A percentile compares a stretch with the other conserved stretches of the same genome.
phyloP scores from a whole-genome alignment of 2,113 vertebrate genomes.

The Acinonyx jubatus region DNA sequence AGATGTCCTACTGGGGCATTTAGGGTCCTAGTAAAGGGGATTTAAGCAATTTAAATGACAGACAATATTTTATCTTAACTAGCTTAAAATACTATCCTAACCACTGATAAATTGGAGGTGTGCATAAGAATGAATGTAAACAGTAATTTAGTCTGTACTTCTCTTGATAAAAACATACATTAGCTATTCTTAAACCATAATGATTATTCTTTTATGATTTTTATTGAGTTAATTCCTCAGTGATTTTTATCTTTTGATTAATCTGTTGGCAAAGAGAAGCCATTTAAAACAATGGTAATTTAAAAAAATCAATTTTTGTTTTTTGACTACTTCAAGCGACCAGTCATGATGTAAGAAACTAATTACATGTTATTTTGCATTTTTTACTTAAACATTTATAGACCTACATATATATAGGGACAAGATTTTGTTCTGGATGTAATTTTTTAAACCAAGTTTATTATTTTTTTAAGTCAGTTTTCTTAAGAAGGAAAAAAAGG shows the following conservation, averaged over 20 bases:
- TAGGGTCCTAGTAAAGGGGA: conserved; percentile 39
- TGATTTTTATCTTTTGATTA: conserved; percentile 27
- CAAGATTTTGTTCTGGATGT: not conserved
- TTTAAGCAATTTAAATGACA: conserved; percentile 52
- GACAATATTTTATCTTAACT: conserved; percentile 61
- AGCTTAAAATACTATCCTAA: conserved; percentile 24
- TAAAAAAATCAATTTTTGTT: not conserved
- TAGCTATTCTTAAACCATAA: not conserved
- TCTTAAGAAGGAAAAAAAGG: not conserved
- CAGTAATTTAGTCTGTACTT: not conserved
- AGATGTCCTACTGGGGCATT: conserved; percentile 68
- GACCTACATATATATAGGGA: not conserved
- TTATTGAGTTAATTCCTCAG: not conserved
- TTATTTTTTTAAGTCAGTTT: not conserved
- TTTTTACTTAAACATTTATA: not conserved
- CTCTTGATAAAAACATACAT: conserved; percentile 3
- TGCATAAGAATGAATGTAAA: not conserved
- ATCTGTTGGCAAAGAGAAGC: not conserved
- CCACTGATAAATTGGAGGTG: not conserved
- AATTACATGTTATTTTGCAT: not conserved
- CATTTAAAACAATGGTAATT: not conserved
- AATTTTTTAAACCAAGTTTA: not conserved
- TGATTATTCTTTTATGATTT: not conserved
- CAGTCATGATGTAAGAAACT: not conserved
- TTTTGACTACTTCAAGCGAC: not conserved